phyloP scores from a whole-genome alignment of 2,113 vertebrate genomes.

The Alethe castanea region DNA sequence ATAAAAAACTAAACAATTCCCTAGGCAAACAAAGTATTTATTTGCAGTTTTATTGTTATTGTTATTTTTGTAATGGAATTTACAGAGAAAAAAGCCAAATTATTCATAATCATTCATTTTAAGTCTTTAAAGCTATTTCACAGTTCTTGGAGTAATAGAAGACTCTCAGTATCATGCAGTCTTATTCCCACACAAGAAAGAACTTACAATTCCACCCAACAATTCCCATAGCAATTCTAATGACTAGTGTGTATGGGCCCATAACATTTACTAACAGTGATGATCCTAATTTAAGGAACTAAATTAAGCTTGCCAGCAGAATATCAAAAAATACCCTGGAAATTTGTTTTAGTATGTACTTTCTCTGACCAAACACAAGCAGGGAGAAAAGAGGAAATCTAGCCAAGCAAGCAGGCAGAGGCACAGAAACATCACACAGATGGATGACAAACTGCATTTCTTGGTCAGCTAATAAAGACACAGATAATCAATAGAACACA shows the following conservation, averaged over 20 bases:
- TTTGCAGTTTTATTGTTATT: conserved; percentile 2
- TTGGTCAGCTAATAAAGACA: not conserved
- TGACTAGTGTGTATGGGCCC: not conserved
- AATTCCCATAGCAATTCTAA: not conserved
- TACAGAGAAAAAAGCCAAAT: not conserved
- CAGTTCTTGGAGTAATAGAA: not conserved
- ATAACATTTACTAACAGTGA: not conserved
- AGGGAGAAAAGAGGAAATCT: not conserved
- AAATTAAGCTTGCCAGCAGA: not conserved
- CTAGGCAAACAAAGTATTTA: not conserved
- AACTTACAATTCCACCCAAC: not conserved
- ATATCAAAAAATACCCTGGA: not conserved
- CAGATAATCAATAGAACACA: not conserved
- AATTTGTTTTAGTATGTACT: not conserved
- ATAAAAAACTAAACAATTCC: not conserved
- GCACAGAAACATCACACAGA: not conserved
- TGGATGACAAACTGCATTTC: not conserved
- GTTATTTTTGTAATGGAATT: conserved; percentile 11
- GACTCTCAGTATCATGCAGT: not conserved
- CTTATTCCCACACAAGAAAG: not conserved
- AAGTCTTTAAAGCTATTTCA: conserved; percentile 27
- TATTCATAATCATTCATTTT: conserved; percentile 1
- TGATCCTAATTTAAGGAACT: not conserved
- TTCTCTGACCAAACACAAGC: not conserved
- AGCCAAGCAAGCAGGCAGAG: not conserved